Percentiles rank a stretch among this genome's conserved stretches.
Conservation (phyloP, 2,888 invertebrate species). For the Patella ulyssiponensis region DNA sequence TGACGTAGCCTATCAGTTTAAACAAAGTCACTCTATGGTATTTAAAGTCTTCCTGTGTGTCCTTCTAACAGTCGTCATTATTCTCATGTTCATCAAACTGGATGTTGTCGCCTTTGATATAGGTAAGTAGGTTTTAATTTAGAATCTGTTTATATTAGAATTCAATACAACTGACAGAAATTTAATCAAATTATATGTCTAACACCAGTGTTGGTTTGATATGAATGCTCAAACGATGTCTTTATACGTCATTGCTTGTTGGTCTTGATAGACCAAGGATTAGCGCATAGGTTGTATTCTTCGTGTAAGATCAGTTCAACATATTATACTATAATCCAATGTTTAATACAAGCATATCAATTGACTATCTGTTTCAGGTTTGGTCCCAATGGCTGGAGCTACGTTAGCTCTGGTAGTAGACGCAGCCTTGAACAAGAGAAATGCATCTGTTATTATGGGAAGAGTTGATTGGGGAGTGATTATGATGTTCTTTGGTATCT, state of each 20-base stretch:
- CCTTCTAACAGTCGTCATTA: neutral
- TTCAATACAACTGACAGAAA: no score
- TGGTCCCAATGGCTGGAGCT: conserved; percentile 43
- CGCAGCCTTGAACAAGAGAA: conserved; percentile 34
- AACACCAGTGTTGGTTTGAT: no score
- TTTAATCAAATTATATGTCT: no score
- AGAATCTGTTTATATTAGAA: no score
- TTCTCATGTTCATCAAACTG: conserved; percentile 8
- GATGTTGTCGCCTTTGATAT: conserved; percentile 2
- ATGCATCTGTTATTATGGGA: conserved; percentile 28
- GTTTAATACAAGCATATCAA: no score
- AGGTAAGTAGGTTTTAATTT: conserved; percentile 7
- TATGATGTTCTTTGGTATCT: conserved; percentile 46
- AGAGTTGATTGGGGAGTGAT: conserved; percentile 44
- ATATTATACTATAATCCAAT: no score
- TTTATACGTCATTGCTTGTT: no score
- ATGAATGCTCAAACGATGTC: no score
- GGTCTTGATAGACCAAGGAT: no score
- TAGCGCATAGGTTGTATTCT: no score
- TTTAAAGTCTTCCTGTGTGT: conserved; percentile 18
- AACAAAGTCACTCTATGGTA: conserved; percentile 12
- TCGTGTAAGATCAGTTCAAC: no score
- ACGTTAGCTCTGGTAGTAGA: conserved; percentile 36
- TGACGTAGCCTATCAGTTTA: conserved; percentile 9
- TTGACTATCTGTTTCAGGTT: conserved; percentile 29